A percentile compares a stretch with the other conserved stretches of the same genome.
Evolutionary conservation across 2,888 invertebrate genomes (phyloP).

Genomic region (Choristoneura rosaceana): DNA sequence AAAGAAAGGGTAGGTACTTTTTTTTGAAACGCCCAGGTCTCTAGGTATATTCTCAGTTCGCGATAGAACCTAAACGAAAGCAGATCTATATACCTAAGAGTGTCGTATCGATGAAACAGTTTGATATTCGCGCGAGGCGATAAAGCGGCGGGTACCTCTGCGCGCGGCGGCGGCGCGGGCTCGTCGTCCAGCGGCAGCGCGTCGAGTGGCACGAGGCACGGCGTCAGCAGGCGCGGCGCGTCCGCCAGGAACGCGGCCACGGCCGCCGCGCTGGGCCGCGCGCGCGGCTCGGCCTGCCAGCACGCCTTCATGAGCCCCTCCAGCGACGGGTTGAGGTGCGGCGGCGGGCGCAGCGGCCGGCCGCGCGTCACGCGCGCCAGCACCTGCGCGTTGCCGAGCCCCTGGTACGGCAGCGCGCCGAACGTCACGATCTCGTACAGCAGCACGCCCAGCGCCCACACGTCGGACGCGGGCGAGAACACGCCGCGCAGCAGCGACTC

Average conservation of each 20-base stretch:
- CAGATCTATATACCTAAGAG: too few relatives aligned
- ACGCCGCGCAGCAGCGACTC: constrained; percentile 93
- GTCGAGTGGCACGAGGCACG: constrained; percentile 90
- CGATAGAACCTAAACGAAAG: too few relatives aligned
- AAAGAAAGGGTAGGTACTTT: too few relatives aligned
- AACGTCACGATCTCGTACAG: constrained; percentile 96
- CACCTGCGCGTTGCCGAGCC: constrained; percentile 93
- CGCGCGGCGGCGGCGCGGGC: constrained; percentile 46
- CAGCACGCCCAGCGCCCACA: constrained; percentile 96
- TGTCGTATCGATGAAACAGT: too few relatives aligned
- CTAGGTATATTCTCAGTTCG: too few relatives aligned
- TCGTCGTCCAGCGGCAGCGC: constrained; percentile 88
- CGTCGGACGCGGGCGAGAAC: constrained; percentile 94
- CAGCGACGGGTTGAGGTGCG: constrained; percentile 91
- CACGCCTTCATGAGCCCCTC: constrained; percentile 91
- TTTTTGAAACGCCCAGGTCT: too few relatives aligned
- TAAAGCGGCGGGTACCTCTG: background rate
- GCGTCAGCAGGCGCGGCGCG: constrained; percentile 90
- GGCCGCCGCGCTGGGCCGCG: constrained; percentile 91
- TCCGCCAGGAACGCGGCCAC: constrained; percentile 93
- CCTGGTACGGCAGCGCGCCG: constrained; percentile 96
- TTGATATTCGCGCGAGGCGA: background rate
- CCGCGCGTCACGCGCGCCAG: constrained; percentile 92
- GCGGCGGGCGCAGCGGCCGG: constrained; percentile 89
- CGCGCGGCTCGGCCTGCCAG: constrained; percentile 89